Evolutionary conservation across 2,797 vertebrate genomes (phyloP), one percentile per base, ranked within the genome.

Genomic region (Uromys caudimaculatus): DNA sequence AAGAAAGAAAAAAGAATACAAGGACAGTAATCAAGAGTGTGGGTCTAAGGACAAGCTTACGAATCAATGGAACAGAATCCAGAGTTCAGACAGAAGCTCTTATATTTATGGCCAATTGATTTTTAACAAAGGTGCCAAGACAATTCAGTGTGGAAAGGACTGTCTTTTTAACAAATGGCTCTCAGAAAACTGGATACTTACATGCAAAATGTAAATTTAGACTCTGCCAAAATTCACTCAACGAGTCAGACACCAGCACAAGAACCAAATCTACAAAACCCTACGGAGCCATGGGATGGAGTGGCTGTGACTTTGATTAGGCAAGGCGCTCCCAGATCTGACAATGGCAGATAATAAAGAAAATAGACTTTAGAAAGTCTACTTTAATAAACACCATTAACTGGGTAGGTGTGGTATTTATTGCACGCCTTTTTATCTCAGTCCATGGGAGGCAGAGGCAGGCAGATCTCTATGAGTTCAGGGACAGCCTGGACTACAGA

Each of bases 61-160:
- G 73, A 91, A 95, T 96, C 89, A 89, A 54, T 79, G 69, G 58
- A 67, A 88, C 92, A 90, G 81, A 97, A 90, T 9, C 24, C 52
- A 91, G 52, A 96, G 94, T 90, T 73, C 75, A 67, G 67, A 89
- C 94, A 92, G 79, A 93, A 96, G 91, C 71, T 56, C 3, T 67
- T 93, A 90, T 23, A 54, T 58, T 76, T 93, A 89, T 21, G 87
- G 86, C 75, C 93, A 93, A 94, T 94, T 96, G 93, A 92, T 95
- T 97, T 76, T 94, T 84, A 67, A 89, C 82, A 96, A 83, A 97
- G 86, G 41, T 97, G 71, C 77, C 97, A 91, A 91, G 27, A 85
- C 69, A 90, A 82, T 93, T 94, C 52, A 54, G 3, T 84, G 69
- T 13, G 24, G 47, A 94, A 92, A 96, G 23, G 21, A 85, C 3